Evolutionary conservation across 2,113 vertebrate genomes (phyloP), one percentile per base, ranked within the genome.

Genomic region (Hassar affinis): DNA sequence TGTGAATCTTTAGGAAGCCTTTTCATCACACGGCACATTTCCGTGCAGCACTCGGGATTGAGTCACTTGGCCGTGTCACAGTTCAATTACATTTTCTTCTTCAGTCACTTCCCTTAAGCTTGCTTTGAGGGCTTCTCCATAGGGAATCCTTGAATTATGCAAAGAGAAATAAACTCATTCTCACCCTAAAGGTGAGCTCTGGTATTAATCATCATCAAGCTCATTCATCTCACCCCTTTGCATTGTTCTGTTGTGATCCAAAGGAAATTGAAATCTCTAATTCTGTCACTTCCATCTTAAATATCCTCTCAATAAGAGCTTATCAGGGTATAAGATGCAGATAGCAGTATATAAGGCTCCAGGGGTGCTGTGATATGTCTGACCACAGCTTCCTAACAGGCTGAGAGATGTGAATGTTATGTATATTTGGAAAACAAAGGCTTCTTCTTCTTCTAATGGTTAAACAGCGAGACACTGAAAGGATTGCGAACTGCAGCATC

Each of bases 121-220:
- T 77, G 86, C 85, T 87, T 86, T 86, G 66, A 89, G 86, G 33
- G 80, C 84, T 59, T 88, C 88, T 89, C 88, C 75, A 51, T 64
- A 47, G 89, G 89, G 86, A 90, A 87, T 79, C 64, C 82, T 87
- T 92, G 61, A 92, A 91, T 92, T 92, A 93, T 91, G 85, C 88
- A 91, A 84, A 88, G 59, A 69, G 83, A 87, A 81, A 87, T 87
- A 92, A 91, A 91, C 85, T 91, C 85, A 89, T 88, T 86, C 79
- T 85, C 78, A 83, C 86, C 85, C 77, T 86, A 88, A 91, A 91
- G 90, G 89, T 88, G 87, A 86, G 81, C 81, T 83, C 86, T 83
- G 79, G 38, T 42, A 42, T 42, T 42, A 42, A 42, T 42, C 38
- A 42, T 42, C 38, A 42, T 42, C 38, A 2, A 42, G 2, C 38